Evolutionary conservation across 2,888 invertebrate species (phyloP), one percentile per base, ranked within the genome.

Genomic region (Diabrotica balteata): DNA sequence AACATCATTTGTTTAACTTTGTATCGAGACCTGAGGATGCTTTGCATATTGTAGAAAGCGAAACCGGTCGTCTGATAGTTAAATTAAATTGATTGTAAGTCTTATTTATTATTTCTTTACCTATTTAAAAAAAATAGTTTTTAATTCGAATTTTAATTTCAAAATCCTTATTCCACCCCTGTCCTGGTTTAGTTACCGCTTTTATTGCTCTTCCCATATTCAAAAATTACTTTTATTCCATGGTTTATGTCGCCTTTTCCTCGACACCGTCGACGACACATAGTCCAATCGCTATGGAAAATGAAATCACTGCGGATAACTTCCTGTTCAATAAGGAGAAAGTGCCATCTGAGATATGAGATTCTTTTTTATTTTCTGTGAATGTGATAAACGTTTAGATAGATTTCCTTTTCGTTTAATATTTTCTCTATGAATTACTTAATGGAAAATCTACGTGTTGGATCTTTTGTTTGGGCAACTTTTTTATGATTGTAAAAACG

Each of bases 141-240:
- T 32, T 32, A 32, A 32, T 32, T 32, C 32, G 32, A 32, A 32
- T 32, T 32, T 32, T 32, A 4, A 4, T 4, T 32, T 32, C 4
- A 32, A 32, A 32, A 32, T 32, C 32, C 32, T 32, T 2, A 32
- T 32, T 32, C 54, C 53, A 46, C 8, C 11, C 45, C 62, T 62
- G 62, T 9, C n/a, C 42, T 9, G 10, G 62, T 54, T 57, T 77
- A 78, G 77, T 77, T 76, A 76, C 76, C 76, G 74, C 73, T 77
- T 77, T 78, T 64, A 79, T 78, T 73, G 75, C 72, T 43, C 72
- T 72, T 72, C 75, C 77, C 75, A 77, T 77, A 79, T 78, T 77
- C 75, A 77, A 77, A 73, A 75, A 76, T 74, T 75, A 72, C 75
- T 72, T 72, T 73, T 73, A 73, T 75, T 70, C 67, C 70, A 69